Evolutionary conservation across 2,888 invertebrate species (phyloP).

Genomic region (Eupsilia transversa): DNA sequence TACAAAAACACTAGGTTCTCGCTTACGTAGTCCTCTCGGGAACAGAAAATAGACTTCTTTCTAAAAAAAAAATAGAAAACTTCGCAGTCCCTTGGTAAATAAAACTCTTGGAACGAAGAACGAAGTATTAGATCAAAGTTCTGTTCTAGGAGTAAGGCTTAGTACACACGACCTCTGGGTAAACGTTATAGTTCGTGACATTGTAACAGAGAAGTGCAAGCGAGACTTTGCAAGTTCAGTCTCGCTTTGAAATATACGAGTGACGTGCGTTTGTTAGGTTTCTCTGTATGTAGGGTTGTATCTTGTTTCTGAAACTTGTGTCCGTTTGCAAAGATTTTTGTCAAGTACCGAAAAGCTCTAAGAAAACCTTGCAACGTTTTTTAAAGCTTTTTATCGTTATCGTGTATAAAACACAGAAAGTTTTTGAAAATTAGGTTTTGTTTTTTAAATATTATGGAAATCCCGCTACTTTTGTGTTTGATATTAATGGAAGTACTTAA

Average conservation of each 20-base stretch:
- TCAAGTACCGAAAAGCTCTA: background rate
- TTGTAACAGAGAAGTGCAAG: slow-evolving; percentile 37
- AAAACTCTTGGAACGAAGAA: slow-evolving; percentile 36
- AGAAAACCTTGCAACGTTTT: background rate
- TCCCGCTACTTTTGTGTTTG: background rate
- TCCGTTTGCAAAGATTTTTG: background rate
- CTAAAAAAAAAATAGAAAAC: too few species aligned
- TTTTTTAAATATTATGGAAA: background rate
- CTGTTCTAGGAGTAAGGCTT: slow-evolving; percentile 44
- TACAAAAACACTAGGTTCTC: slow-evolving; percentile 21
- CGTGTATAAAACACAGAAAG: background rate
- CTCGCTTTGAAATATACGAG: slow-evolving; percentile 46
- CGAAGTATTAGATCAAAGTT: slow-evolving; percentile 48
- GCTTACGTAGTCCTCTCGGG: slow-evolving; percentile 26
- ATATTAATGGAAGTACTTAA: background rate
- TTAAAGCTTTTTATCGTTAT: slow-evolving; percentile 19
- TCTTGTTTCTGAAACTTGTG: background rate
- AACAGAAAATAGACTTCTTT: slow-evolving; percentile 45
- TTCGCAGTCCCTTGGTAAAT: slow-evolving; percentile 44
- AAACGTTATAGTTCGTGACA: slow-evolving; percentile 48
- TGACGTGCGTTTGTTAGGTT: slow-evolving; percentile 26
- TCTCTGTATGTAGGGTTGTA: background rate
- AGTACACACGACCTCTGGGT: slow-evolving; percentile 44
- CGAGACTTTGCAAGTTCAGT: slow-evolving; percentile 33
- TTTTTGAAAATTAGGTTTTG: background rate